A percentile compares a stretch with the other conserved stretches of the same genome.
Conservation (phyloP, 2,113 vertebrate genomes). For the Cichladusa arquata region DNA sequence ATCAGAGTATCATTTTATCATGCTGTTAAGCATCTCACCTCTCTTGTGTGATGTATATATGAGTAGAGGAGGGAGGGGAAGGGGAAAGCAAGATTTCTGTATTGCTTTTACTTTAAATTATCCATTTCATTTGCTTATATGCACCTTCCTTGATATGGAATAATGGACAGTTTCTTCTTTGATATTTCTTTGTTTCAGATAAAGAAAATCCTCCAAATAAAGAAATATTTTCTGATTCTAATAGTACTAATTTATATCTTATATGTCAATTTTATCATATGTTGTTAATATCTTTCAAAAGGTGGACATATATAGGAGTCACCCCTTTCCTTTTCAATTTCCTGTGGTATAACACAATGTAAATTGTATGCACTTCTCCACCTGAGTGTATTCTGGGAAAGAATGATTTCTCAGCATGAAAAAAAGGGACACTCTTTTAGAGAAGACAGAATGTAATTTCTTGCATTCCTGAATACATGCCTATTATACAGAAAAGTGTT, state of each 20-base stretch:
- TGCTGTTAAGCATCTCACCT: not conserved
- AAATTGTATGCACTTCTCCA: not conserved
- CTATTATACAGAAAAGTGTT: not conserved
- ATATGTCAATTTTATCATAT: not conserved
- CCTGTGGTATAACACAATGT: not conserved
- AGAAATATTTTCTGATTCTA: not conserved
- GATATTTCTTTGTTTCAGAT: not conserved
- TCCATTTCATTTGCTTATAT: not conserved
- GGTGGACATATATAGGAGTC: not conserved
- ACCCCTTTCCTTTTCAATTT: not conserved
- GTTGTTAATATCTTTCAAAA: not conserved
- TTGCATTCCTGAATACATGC: not conserved
- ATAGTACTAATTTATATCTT: not conserved
- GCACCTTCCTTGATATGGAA: not conserved
- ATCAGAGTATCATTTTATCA: conserved; percentile 33
- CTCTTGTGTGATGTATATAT: not conserved
- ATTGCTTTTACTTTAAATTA: conserved; percentile 25
- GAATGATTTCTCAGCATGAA: not conserved
- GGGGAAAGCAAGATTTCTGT: not conserved
- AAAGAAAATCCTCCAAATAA: not conserved
- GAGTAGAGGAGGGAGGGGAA: not conserved
- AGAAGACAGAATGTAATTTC: not conserved
- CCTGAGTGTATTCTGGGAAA: not conserved
- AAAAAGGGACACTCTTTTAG: not conserved
- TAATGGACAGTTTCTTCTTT: not conserved